phyloP scores from a whole-genome alignment of 2,113 vertebrate genomes.

The Engraulis encrasicolus region DNA sequence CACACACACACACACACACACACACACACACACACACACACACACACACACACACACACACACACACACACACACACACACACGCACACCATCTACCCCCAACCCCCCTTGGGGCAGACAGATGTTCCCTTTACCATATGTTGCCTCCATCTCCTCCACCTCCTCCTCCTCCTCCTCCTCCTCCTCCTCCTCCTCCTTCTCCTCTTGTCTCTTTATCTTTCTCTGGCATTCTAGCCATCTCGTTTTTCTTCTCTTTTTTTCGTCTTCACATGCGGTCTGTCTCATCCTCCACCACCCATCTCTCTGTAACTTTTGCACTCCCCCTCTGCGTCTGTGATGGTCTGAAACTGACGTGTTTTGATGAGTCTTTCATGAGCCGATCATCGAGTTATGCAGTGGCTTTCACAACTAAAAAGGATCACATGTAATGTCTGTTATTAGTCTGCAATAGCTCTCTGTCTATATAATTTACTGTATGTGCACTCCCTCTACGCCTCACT shows the following conservation, averaged over 20 bases:
- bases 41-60: no score
- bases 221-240: conserved; percentile 18
- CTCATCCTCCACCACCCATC: neutral
- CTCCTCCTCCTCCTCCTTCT: conserved; percentile 47
- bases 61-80: no score
- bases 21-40: no score
- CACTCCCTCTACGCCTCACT: no score
- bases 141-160: conserved; percentile 48
- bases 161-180: conserved; percentile 20
- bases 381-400: neutral
- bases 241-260: conserved; percentile 16
- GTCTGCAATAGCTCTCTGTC: neutral
- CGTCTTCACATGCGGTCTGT: neutral
- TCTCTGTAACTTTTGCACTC: conserved; percentile 30
- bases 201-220: conserved; percentile 40
- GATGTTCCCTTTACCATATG: conserved; percentile 77
- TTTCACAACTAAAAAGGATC: neutral
- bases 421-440: neutral
- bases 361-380: no score
- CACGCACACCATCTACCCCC: no score
- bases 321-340: conserved; percentile 28
- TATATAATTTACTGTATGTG: no score
- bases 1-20: no score
- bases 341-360: neutral
- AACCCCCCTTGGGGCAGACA: conserved; percentile 72